phyloP scores from a whole-genome alignment of 2,888 invertebrate genomes.

The Heliconius cydno region DNA sequence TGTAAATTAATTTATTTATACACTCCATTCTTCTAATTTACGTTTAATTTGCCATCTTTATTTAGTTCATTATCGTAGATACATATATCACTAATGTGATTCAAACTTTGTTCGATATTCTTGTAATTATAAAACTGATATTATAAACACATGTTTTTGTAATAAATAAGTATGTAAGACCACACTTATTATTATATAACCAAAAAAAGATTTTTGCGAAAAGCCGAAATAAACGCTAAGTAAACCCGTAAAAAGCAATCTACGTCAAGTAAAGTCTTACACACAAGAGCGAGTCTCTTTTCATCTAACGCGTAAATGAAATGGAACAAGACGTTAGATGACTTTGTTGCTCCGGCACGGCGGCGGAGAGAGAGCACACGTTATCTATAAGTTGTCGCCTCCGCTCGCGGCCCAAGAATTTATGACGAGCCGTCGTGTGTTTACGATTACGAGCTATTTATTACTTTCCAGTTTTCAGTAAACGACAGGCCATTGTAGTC shows the following conservation, averaged over 20 bases:
- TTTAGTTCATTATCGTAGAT: conserved; percentile 28
- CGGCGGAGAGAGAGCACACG: conserved; percentile 19
- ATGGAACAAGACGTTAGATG: conserved; percentile 26
- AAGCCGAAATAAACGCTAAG: conserved; percentile 9
- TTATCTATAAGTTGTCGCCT: conserved; percentile 54
- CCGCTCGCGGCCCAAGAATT: conserved; percentile 55
- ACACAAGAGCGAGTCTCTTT: background rate
- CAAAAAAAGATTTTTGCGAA: background rate
- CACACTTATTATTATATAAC: background rate
- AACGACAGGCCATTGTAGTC: conserved; percentile 51
- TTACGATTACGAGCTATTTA: conserved; percentile 67
- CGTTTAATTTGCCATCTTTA: conserved; percentile 41
- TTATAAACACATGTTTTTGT: background rate
- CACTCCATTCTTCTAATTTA: conserved; percentile 48
- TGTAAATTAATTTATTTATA: conserved; percentile 55
- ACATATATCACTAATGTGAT: conserved; percentile 6
- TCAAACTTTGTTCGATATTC: background rate
- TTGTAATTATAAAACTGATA: background rate
- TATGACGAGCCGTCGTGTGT: conserved; percentile 58
- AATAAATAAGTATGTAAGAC: background rate
- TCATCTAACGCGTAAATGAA: conserved; percentile 8
- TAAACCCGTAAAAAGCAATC: conserved; percentile 20
- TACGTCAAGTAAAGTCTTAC: conserved; percentile 16
- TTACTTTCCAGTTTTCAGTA: conserved; percentile 55
- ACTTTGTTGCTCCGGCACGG: conserved; percentile 37